phyloP scores from a whole-genome alignment of 2,113 vertebrate species.

The Siniperca chuatsi region DNA sequence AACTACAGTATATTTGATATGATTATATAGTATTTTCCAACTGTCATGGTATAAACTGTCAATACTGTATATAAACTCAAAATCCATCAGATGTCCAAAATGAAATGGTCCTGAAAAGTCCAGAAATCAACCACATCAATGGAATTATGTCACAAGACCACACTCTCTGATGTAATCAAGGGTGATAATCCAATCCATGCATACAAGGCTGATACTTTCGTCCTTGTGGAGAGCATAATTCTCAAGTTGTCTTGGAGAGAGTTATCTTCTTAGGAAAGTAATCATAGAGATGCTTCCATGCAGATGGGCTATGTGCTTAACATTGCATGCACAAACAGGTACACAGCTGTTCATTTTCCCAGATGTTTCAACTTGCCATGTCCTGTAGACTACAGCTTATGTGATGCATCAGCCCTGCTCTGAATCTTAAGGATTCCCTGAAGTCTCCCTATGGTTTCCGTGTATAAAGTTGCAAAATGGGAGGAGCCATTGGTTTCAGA shows the following conservation, averaged over 20 bases:
- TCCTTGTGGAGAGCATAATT: constrained; percentile 11
- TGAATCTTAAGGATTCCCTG: background rate
- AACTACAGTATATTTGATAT: background rate
- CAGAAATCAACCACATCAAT: background rate
- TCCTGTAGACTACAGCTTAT: background rate
- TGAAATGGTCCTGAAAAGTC: background rate
- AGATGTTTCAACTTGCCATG: background rate
- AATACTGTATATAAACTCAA: background rate
- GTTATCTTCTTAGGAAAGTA: constrained; percentile 27
- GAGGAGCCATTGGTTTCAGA: background rate
- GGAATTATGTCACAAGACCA: background rate
- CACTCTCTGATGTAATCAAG: background rate
- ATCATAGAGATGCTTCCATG: constrained; percentile 9
- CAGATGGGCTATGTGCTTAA: constrained; percentile 38
- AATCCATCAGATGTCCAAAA: background rate
- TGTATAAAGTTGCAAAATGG: background rate
- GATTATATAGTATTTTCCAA: background rate
- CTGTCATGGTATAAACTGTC: background rate
- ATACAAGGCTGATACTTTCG: background rate
- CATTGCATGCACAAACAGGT: constrained; percentile 30
- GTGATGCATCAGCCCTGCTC: background rate
- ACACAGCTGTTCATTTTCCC: constrained; percentile 39
- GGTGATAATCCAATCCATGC: constrained; percentile 3
- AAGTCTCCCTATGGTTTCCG: no score
- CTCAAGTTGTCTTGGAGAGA: constrained; percentile 17